Evolutionary conservation across 1,140 invertebrate genomes (phyloP).

Genomic region (Manduca sexta): DNA sequence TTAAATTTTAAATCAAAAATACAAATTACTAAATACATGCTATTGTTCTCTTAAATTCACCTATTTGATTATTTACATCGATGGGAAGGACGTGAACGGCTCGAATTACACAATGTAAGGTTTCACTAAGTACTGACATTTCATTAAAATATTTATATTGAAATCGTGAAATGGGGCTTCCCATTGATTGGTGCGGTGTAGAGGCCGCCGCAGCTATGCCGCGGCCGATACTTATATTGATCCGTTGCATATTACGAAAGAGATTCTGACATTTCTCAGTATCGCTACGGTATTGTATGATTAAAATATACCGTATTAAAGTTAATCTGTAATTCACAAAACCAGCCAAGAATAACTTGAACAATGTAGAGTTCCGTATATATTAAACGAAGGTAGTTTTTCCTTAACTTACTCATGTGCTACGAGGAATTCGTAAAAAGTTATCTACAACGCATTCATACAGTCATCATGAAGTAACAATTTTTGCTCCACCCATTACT

Average conservation of each 20-base stretch:
- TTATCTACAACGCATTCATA: too few relatives aligned
- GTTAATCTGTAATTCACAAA: too few relatives aligned
- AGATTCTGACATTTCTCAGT: conserved; percentile 26
- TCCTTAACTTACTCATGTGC: too few relatives aligned
- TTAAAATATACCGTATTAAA: too few relatives aligned
- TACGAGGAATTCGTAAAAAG: too few relatives aligned
- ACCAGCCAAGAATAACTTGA: too few relatives aligned
- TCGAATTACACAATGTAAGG: conserved; percentile 50
- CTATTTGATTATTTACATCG: conserved; percentile 22
- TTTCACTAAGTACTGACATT: conserved; percentile 64
- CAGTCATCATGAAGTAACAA: too few relatives aligned
- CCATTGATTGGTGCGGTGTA: conserved; percentile 53
- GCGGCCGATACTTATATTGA: conserved; percentile 48
- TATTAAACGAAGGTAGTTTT: too few relatives aligned
- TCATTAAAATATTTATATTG: conserved; percentile 69
- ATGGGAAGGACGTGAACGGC: conserved; percentile 22
- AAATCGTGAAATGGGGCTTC: conserved; percentile 65
- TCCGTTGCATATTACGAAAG: conserved; percentile 47
- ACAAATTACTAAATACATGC: conserved; percentile 7
- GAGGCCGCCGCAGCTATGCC: conserved; percentile 41
- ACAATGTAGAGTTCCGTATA: too few relatives aligned
- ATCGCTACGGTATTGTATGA: conserved; percentile 2
- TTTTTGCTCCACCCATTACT: too few relatives aligned
- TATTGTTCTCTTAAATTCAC: conserved; percentile 33
- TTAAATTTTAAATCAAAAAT: background rate